A percentile compares a stretch with the other conserved stretches of the same genome.
phyloP scores from a whole-genome alignment of 2,888 invertebrate genomes.

The Amitus sp. region DNA sequence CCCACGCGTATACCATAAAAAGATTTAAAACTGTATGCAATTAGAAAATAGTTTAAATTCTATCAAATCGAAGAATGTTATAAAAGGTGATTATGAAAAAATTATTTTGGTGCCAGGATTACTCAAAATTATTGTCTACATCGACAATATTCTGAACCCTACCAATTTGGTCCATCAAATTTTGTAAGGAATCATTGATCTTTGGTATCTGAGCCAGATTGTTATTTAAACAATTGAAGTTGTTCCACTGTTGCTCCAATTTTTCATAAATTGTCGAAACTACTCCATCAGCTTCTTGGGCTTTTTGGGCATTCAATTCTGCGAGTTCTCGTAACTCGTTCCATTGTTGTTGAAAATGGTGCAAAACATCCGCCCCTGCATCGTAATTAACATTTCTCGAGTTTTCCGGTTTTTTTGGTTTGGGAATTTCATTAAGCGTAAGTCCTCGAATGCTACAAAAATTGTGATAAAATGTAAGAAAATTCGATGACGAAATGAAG shows the following conservation, averaged over 20 bases:
- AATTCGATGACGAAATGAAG: neutral
- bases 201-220: slow-evolving; percentile 66
- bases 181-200: slow-evolving; percentile 65
- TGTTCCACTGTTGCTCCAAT: slow-evolving; percentile 65
- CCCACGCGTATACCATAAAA: too few species aligned
- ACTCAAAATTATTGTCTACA: neutral
- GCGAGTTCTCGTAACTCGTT: slow-evolving; percentile 75
- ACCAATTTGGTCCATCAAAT: slow-evolving; percentile 67
- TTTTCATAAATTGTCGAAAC: slow-evolving; percentile 59
- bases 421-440: slow-evolving; percentile 49
- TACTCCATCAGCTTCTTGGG: slow-evolving; percentile 69
- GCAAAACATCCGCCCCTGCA: slow-evolving; percentile 76
- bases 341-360: slow-evolving; percentile 80
- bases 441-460: slow-evolving; percentile 58
- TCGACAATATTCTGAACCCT: slow-evolving; percentile 15
- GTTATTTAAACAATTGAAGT: slow-evolving; percentile 60
- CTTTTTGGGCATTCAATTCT: slow-evolving; percentile 72
- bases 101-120: neutral
- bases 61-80: too few species aligned
- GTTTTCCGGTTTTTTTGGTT: slow-evolving; percentile 46
- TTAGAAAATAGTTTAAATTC: too few species aligned
- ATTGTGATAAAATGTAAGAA: too few species aligned
- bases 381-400: slow-evolving; percentile 66
- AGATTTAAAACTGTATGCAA: too few species aligned
- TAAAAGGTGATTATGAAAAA: neutral